These are phyloP conservation scores for Drosophila phalerata DNA, from an alignment of 2,888 invertebrate genomes.

Conservation along the genomic window DNA sequence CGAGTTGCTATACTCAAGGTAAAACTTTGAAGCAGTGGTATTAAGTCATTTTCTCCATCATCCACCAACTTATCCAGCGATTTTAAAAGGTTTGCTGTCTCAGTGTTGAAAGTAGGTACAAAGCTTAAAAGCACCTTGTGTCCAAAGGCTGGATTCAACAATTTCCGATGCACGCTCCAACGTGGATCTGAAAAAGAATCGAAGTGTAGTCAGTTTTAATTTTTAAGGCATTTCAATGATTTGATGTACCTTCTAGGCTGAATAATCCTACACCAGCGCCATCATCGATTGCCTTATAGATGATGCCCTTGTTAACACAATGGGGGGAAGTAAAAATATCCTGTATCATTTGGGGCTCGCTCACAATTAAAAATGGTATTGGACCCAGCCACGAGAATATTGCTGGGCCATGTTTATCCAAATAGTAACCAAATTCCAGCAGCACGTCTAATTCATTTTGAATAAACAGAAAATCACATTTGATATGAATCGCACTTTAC, in stretches of 20 bases:
- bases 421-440: conserved; percentile 54
- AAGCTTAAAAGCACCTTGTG: conserved; percentile 81
- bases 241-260: too few relatives aligned
- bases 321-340: too few relatives aligned
- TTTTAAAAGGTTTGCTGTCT: conserved; percentile 63
- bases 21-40: conserved; percentile 72
- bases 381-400: conserved; percentile 84
- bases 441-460: conserved; percentile 62
- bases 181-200: conserved; percentile 64
- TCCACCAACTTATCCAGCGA: conserved; percentile 38
- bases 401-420: conserved; percentile 67
- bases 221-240: too few relatives aligned
- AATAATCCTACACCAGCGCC: too few relatives aligned
- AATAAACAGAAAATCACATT: conserved; percentile 5
- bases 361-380: conserved; percentile 41
- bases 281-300: too few relatives aligned
- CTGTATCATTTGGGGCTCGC: too few relatives aligned
- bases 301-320: too few relatives aligned
- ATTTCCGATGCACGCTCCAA: conserved; percentile 82
- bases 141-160: conserved; percentile 82
- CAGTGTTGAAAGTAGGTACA: conserved; percentile 81
- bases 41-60: conserved; percentile 68
- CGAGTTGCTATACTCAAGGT: conserved; percentile 81
- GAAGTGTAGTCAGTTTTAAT: not conserved
- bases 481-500: not conserved